Base-by-base conservation (phyloP, 2,113 vertebrate species). In the Oncorhynchus clarkii region DNA sequence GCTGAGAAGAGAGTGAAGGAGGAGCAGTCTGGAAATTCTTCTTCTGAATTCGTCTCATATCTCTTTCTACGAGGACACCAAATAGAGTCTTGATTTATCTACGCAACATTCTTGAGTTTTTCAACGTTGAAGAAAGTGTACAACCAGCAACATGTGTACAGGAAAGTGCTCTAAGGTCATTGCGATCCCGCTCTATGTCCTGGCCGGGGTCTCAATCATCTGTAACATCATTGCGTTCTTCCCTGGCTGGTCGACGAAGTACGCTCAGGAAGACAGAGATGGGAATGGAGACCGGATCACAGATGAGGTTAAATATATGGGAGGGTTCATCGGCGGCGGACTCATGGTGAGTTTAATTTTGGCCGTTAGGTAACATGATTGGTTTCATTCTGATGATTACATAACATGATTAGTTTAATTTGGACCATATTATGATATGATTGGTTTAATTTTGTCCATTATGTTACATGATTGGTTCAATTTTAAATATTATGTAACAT, bases 201-300 rank as follows among this genome's bases (percentile, higher is more conserved):
- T 92, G 65, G 90, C 90, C 0, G 2, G 73, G 0, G 51, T 91
- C 60, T 89, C 89, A 2, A 72, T 92, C 24, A 62, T 92, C 73
- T 90, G 90, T 84, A 94, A 94, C 78, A 79, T 93, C 26, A 66
- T 93, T 0, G 89, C 93, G 9, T 91, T 93, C 71, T 93, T 94
- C 80, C 93, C 92, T 0, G 81, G 68, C 71, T 89, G 88, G 67
- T 7, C 73, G 0, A 81, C 78, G 0, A 0, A 67, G 0, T 93
- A 77, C 12, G 77, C 82, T 0, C 3, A 62, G 0, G 0, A 49
- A 0, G 83, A 86, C 6, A 3, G 18, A 0, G 16, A 84, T 0
- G 84, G 73, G 3, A 0, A 2, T 0, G n/a, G 59, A 12, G 0
- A 0, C 0, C 76, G 49, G 1, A 78, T 94, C 68, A 93, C 92